Evolutionary conservation across 35 echinoderm and acorn worm genomes (phyloP).

Genomic region (Lytechinus pictus): DNA sequence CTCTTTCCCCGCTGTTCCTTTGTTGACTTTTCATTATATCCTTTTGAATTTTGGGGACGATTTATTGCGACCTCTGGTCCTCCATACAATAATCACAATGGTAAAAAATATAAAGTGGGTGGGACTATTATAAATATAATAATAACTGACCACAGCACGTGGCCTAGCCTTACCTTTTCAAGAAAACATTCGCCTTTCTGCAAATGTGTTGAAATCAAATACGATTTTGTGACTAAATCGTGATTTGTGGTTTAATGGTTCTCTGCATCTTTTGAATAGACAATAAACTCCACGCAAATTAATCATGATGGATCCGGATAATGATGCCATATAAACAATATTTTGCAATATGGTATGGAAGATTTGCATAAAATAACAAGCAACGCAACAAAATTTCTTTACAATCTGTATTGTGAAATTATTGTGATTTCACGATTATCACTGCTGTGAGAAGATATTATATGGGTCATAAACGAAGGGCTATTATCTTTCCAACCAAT

Average conservation of each 20-base stretch:
- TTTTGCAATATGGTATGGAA: no score
- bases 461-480: no score
- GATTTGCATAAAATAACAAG: no score
- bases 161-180: background rate
- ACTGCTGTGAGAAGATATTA: no score
- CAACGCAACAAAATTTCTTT: no score
- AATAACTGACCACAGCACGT: background rate
- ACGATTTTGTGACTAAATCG: background rate
- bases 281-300: background rate
- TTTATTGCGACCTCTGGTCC: background rate
- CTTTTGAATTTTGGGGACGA: background rate
- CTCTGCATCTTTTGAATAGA: background rate
- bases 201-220: background rate
- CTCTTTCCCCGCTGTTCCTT: background rate
- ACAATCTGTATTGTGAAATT: no score
- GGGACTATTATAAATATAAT: background rate
- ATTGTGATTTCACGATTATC: no score
- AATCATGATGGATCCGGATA: background rate
- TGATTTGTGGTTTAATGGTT: background rate
- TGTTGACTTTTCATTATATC: background rate
- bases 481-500: no score
- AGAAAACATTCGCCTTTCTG: background rate
- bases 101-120: background rate
- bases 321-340: no score
- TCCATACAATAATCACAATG: background rate